A percentile compares a stretch with the other conserved stretches of the same genome.
Conservation (phyloP, 2,113 vertebrate genomes). For the Sylvietta virens region DNA sequence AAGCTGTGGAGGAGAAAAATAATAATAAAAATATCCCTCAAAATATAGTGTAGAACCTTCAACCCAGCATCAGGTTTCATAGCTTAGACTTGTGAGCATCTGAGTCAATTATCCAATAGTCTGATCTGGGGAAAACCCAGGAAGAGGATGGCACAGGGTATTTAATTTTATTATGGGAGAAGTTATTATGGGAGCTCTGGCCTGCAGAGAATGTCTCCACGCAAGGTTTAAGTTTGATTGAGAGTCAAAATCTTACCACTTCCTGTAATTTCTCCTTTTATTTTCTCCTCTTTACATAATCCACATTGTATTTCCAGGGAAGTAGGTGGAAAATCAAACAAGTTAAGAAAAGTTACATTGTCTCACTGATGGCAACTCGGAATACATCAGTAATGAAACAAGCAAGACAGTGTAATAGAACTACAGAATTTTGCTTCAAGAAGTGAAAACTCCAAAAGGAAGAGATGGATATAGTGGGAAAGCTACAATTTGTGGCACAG, state of each 20-base stretch:
- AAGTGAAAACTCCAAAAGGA: not conserved
- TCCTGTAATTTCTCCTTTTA: not conserved
- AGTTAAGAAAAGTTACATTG: not conserved
- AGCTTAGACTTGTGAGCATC: not conserved
- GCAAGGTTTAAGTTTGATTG: not conserved
- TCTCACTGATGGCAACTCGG: not conserved
- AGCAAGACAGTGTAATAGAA: not conserved
- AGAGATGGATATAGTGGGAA: not conserved
- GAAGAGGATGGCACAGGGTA: not conserved
- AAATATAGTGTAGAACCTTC: not conserved
- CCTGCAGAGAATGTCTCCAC: not conserved
- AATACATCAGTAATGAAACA: not conserved
- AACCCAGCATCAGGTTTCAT: not conserved
- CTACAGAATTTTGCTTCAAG: not conserved
- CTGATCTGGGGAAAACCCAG: not conserved
- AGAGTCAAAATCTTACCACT: not conserved
- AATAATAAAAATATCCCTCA: not conserved
- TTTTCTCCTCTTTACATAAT: not conserved
- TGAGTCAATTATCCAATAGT: not conserved
- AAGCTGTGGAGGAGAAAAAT: not conserved
- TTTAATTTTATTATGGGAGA: not conserved
- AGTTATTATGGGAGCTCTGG: not conserved
- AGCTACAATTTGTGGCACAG: not conserved
- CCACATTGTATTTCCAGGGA: not conserved
- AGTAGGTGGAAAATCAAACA: not conserved